These are phyloP conservation scores for Physella acuta DNA, from an alignment of 1,140 invertebrate genomes.

Conservation along the genomic window DNA sequence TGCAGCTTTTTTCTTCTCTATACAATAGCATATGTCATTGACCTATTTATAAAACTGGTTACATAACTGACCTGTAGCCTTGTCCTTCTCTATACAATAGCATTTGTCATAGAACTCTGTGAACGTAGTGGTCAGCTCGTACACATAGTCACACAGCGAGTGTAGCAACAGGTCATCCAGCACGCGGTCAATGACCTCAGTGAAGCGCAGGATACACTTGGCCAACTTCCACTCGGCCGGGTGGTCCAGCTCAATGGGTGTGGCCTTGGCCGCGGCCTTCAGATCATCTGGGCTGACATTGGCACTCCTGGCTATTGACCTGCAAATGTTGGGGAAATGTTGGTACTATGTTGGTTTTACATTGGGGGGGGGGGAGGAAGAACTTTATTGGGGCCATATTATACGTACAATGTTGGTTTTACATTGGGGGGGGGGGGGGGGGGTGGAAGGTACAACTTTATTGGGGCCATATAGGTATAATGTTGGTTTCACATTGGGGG, in stretches of 20 bases:
- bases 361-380: too few species aligned
- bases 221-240: constrained; percentile 93
- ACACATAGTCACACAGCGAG: constrained; percentile 91
- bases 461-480: too few species aligned
- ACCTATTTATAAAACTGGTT: too few species aligned
- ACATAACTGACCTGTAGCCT: constrained; percentile 38
- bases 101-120: constrained; percentile 97
- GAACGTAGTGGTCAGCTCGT: constrained; percentile 89
- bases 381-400: too few species aligned
- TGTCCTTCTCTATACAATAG: constrained; percentile 90
- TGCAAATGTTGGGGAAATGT: constrained; percentile 17
- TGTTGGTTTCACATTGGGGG: too few species aligned
- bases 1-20: too few species aligned
- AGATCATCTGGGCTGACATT: constrained; percentile 67
- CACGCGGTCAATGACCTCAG: constrained; percentile 84
- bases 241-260: constrained; percentile 75
- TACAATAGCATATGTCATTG: too few species aligned
- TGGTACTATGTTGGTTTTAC: neutral
- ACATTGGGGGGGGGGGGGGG: too few species aligned
- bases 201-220: constrained; percentile 78
- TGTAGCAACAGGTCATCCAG: constrained; percentile 85
- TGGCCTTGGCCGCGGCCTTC: constrained; percentile 62
- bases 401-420: neutral
- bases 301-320: constrained; percentile 53
- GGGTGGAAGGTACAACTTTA: too few species aligned